These are phyloP conservation scores for Toxonevra muliebris DNA, from an alignment of 2,888 invertebrate species.

Conservation along the genomic window DNA sequence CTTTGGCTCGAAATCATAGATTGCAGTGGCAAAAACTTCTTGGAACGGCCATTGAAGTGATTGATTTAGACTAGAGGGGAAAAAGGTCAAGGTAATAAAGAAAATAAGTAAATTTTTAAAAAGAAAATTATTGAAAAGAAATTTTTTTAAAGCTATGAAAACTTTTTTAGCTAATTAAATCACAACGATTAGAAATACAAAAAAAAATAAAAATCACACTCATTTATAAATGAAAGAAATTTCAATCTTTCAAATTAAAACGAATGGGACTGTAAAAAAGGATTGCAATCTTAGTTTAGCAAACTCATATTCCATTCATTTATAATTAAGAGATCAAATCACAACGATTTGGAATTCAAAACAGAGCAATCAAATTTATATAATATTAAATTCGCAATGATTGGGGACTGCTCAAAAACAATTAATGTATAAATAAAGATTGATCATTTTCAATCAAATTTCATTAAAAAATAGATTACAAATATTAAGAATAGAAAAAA, in stretches of 20 bases:
- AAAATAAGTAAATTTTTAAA: background rate
- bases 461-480: background rate
- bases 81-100: background rate
- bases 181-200: too few species aligned
- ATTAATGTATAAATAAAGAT: background rate
- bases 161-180: background rate
- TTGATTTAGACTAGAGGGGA: conserved; percentile 72
- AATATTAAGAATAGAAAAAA: too few species aligned
- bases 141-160: background rate
- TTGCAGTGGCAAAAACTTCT: conserved; percentile 79
- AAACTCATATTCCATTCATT: background rate
- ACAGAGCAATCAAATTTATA: too few species aligned
- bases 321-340: background rate
- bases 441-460: background rate
- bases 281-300: too few species aligned
- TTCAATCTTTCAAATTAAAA: too few species aligned
- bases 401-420: too few species aligned
- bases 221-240: too few species aligned
- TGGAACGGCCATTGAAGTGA: conserved; percentile 84
- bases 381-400: too few species aligned
- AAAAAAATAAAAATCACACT: too few species aligned
- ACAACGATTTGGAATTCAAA: too few species aligned
- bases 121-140: background rate
- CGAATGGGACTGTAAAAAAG: too few species aligned
- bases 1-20: conserved; percentile 80